phyloP scores from a whole-genome alignment of 64 coral and sea anemone genomes.

The Actinia equina region DNA sequence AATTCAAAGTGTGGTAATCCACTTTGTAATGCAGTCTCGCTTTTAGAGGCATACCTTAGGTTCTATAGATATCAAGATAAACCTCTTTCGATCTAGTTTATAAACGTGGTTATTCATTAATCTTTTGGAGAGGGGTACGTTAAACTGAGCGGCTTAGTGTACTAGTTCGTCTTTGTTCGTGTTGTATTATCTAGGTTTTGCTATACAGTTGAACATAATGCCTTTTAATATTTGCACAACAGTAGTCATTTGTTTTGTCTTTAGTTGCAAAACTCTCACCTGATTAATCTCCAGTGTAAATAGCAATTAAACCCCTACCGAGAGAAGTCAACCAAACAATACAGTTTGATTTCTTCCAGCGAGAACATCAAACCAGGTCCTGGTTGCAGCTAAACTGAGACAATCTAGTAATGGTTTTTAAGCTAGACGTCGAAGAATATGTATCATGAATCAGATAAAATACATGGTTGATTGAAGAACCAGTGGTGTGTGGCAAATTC shows the following conservation, averaged over 20 bases:
- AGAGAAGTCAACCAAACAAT: neutral
- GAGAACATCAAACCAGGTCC: too few relatives aligned
- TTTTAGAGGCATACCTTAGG: neutral
- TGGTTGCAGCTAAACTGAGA: neutral
- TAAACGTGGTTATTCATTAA: conserved; percentile 1
- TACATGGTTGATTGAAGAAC: neutral
- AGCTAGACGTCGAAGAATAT: neutral
- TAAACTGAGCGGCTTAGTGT: neutral
- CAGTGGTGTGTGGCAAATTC: neutral
- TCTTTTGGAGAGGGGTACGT: neutral
- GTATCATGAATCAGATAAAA: neutral
- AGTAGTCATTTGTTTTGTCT: neutral
- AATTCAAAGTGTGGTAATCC: neutral
- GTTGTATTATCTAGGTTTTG: neutral
- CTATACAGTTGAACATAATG: neutral
- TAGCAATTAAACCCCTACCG: neutral
- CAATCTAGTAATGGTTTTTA: neutral
- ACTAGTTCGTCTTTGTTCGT: neutral
- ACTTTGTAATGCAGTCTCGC: neutral
- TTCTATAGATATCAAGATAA: neutral
- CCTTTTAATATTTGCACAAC: neutral
- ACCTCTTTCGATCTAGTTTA: neutral
- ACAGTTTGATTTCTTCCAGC: neutral
- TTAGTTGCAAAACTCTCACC: neutral
- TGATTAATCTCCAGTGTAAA: neutral